Conservation (phyloP, 2,797 vertebrate species). For the Coreius guichenoti region DNA sequence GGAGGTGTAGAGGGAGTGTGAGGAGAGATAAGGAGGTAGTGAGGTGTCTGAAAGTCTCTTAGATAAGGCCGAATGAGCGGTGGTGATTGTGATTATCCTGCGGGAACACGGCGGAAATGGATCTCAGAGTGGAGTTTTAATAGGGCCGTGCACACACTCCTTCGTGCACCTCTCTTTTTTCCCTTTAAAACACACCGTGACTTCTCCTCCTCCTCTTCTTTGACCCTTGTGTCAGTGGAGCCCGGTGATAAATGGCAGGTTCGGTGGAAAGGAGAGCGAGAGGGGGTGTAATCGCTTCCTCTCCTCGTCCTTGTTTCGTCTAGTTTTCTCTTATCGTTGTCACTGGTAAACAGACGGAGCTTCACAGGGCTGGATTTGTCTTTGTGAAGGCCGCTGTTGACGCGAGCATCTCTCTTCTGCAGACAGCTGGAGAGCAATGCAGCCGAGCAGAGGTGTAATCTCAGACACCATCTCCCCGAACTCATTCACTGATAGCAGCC, state of each 20-base stretch:
- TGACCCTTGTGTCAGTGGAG: constrained; percentile 21
- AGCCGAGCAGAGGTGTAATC: constrained; percentile 27
- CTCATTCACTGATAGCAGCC: constrained; percentile 14
- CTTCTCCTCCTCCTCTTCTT: constrained; percentile 34
- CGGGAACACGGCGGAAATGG: constrained; percentile 37
- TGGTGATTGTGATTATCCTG: constrained; percentile 41
- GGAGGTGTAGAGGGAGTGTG: constrained; percentile 57
- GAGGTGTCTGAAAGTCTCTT: constrained; percentile 34
- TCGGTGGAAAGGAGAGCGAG: constrained; percentile 14
- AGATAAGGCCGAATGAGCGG: constrained; percentile 47
- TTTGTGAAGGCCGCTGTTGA: constrained; percentile 25
- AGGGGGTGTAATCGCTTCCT: constrained; percentile 25
- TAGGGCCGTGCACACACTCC: constrained; percentile 10
- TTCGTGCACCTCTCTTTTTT: constrained; percentile 12
- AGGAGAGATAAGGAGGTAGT: constrained; percentile 49
- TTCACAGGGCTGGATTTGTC: constrained; percentile 30
- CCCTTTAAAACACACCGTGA: neutral
- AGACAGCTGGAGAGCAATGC: constrained; percentile 6
- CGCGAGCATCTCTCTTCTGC: constrained; percentile 29
- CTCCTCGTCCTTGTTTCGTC: constrained; percentile 23
- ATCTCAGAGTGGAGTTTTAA: constrained; percentile 26
- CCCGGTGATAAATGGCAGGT: constrained; percentile 10
- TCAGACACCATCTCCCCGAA: constrained; percentile 25
- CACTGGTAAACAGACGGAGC: constrained; percentile 16
- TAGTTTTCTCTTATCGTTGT: constrained; percentile 37